A percentile compares a stretch with the other conserved stretches of the same genome.
phyloP scores from a whole-genome alignment of 2,888 invertebrate genomes.

The Hylaea fasciaria region DNA sequence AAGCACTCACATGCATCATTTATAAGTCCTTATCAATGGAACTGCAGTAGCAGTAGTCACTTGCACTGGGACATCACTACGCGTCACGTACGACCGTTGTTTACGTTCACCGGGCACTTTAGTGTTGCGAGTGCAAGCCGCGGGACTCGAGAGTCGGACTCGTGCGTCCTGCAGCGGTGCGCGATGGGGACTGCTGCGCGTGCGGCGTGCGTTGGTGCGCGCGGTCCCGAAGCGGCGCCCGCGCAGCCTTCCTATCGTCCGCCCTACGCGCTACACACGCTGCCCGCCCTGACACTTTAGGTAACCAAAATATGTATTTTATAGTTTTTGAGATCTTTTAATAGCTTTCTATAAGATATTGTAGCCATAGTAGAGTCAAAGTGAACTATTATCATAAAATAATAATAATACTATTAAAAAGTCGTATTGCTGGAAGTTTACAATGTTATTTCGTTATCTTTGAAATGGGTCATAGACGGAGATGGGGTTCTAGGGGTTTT shows the following conservation, averaged over 20 bases:
- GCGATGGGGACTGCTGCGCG: conserved; percentile 42
- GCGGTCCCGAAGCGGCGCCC: conserved; percentile 23
- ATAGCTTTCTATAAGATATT: no score
- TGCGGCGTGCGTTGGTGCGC: conserved; percentile 25
- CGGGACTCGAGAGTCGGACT: conserved; percentile 34
- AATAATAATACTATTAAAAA: no score
- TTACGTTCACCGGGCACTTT: conserved; percentile 52
- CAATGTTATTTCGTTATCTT: conserved; percentile 41
- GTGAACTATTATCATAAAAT: neutral
- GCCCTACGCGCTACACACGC: conserved; percentile 23
- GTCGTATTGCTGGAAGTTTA: conserved; percentile 28
- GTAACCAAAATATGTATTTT: no score
- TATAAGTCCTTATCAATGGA: conserved; percentile 54
- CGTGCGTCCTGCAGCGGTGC: conserved; percentile 42
- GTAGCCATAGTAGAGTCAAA: no score
- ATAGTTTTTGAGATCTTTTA: no score
- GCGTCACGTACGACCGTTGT: conserved; percentile 64
- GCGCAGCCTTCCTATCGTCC: conserved; percentile 19
- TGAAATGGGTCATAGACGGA: conserved; percentile 49
- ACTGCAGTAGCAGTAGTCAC: conserved; percentile 59
- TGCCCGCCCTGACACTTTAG: conserved; percentile 2
- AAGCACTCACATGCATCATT: conserved; percentile 79
- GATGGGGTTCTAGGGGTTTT: no score
- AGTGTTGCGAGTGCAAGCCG: conserved; percentile 33
- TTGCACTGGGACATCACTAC: conserved; percentile 71